phyloP scores from a whole-genome alignment of 2,113 vertebrate species.

The Ondatra zibethicus region DNA sequence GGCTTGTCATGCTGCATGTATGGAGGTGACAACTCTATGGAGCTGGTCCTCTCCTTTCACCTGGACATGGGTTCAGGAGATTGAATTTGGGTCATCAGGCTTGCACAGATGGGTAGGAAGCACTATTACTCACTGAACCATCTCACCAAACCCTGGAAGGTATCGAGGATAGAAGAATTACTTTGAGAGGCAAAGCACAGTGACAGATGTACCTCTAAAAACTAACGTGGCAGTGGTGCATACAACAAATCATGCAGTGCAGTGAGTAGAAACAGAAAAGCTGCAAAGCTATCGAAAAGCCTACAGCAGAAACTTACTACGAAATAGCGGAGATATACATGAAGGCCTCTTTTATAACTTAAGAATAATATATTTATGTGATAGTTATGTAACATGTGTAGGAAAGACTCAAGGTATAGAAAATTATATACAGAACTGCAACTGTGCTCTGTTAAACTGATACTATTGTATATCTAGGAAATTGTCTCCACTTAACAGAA shows the following conservation, averaged over 20 bases:
- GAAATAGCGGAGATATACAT: background rate
- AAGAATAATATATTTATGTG: background rate
- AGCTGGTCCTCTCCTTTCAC: background rate
- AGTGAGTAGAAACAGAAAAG: background rate
- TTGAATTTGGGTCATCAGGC: background rate
- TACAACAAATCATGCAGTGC: background rate
- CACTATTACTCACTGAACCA: too few species aligned
- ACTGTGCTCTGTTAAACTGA: background rate
- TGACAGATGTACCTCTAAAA: slow-evolving; percentile 18
- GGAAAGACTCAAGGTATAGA: background rate
- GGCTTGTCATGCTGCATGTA: background rate
- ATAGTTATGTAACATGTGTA: background rate
- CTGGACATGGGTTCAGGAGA: background rate
- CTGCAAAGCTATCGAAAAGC: background rate
- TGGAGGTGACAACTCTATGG: background rate
- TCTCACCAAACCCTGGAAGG: background rate
- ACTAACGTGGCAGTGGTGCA: slow-evolving; percentile 1
- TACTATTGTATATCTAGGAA: background rate
- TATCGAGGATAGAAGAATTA: background rate
- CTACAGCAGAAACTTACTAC: background rate
- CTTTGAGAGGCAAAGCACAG: slow-evolving; percentile 7
- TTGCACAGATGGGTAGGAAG: background rate
- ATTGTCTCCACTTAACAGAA: background rate
- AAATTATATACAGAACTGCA: background rate
- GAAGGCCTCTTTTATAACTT: background rate